Percentiles rank a stretch among this genome's conserved stretches.
phyloP scores from a whole-genome alignment of 2,888 invertebrate genomes.

The Sinhomidia bicolor region DNA sequence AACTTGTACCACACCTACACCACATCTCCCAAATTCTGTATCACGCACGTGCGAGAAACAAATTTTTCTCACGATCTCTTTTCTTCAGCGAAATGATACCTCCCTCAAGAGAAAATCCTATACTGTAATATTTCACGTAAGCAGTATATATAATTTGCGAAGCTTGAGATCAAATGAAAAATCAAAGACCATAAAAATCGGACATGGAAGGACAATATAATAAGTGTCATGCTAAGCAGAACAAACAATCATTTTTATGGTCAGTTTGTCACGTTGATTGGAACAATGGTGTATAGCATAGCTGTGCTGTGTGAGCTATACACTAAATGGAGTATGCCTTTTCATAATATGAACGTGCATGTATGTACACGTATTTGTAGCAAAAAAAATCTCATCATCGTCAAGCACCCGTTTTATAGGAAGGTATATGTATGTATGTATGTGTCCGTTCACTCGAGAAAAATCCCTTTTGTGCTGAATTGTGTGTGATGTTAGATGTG shows the following conservation, averaged over 20 bases:
- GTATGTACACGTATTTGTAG: background rate
- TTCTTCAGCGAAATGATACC: background rate
- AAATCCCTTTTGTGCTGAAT: constrained; percentile 28
- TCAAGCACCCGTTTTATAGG: constrained; percentile 25
- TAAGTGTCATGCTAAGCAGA: constrained; percentile 56
- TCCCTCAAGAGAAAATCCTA: background rate
- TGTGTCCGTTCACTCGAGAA: background rate
- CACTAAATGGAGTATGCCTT: background rate
- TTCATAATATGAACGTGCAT: background rate
- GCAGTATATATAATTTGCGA: background rate
- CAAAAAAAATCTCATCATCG: constrained; percentile 11
- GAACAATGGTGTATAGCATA: background rate
- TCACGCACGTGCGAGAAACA: constrained; percentile 59
- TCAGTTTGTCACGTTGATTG: constrained; percentile 60
- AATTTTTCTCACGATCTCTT: constrained; percentile 66
- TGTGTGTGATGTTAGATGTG: constrained; percentile 30
- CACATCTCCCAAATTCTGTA: constrained; percentile 51
- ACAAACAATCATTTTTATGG: constrained; percentile 64
- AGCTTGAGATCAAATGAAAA: background rate
- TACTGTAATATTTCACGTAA: background rate
- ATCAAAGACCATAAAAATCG: constrained; percentile 56
- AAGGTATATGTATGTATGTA: background rate
- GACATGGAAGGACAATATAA: constrained; percentile 27
- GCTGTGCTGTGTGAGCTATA: background rate
- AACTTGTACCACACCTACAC: constrained; percentile 45